Base-by-base conservation (phyloP, 1,140 invertebrate species). In the Diabrotica undecimpunctata region DNA sequence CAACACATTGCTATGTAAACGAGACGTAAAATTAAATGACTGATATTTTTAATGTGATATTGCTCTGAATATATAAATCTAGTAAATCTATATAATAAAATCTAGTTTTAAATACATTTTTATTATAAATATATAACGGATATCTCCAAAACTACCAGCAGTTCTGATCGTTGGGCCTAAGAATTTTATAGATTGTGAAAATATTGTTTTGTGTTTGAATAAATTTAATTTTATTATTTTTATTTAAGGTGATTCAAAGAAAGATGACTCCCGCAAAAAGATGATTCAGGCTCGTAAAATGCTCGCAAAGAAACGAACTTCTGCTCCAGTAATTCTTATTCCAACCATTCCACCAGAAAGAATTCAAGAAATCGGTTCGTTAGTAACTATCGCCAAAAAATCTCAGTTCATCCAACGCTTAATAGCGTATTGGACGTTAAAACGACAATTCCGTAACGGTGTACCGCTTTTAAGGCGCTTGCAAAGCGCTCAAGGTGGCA, bases 391-490 rank as follows among this genome's bases (percentile, higher is more conserved):
- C 70, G 83, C 87, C 11, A 90, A 91, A 73, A 93, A 93, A 66
- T 91, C 90, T 55, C 88, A 93, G 69, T 91, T 98, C 74, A 89
- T 98, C 66, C 92, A 95, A 75, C 81, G 93, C 11, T 80, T 98
- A 5, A 90, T 95, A 54, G 90, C 92, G 0, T 95, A 94, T 76
- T 98, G 97, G 96, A 97, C 94, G 5, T 80, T 98, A 3, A 99
- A 98, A 78, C 78, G 97, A n/a, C 94, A 97, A 76, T 92, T 92
- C 63, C 80, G 97, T 55, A 98, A 98, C 81, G 97, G 97, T 1
- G 97, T 99, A 8, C 97, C 97, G 0, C 81, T 99, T 37, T 78
- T 99, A 35, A 79, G 96, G 64, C 82, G 97, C 14, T 77, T 97
- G 39, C 94, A 96, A 78, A 83, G 88, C 13, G 84, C 86, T 14